A percentile compares a stretch with the other conserved stretches of the same genome.
Evolutionary conservation across 2,888 invertebrate species (phyloP).

Genomic region (Drosophila gaucha): DNA sequence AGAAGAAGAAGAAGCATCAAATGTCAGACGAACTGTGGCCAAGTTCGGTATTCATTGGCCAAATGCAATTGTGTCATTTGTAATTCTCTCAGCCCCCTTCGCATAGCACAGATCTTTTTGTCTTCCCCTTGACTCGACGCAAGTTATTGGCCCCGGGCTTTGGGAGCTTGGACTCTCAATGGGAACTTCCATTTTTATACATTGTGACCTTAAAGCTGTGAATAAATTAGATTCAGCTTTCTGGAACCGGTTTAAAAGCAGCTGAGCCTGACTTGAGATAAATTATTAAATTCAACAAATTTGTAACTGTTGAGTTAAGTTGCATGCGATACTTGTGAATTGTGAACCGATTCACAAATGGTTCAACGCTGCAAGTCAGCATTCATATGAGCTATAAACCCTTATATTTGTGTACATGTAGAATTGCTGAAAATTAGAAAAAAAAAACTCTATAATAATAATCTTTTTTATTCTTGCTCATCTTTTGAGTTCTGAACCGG

Average conservation of each 20-base stretch:
- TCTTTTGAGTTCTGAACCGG: not conserved
- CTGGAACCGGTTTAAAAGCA: not conserved
- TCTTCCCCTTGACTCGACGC: not conserved
- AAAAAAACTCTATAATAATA: too few species aligned
- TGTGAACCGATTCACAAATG: not conserved
- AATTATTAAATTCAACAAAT: too few species aligned
- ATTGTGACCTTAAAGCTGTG: not conserved
- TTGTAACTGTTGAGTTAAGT: too few species aligned
- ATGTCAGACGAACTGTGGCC: conserved; percentile 12
- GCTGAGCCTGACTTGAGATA: too few species aligned
- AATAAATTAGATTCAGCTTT: not conserved
- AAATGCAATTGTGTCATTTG: conserved; percentile 41
- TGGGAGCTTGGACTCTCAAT: conserved; percentile 1
- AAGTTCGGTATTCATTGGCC: conserved; percentile 32
- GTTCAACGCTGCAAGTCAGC: not conserved
- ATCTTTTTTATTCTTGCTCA: not conserved
- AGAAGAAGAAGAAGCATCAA: conserved; percentile 5
- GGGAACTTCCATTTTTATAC: not conserved
- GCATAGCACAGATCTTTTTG: not conserved
- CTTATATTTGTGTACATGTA: too few species aligned
- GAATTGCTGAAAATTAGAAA: too few species aligned
- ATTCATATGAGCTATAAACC: not conserved
- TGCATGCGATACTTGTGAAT: too few species aligned
- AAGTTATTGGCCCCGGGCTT: conserved; percentile 17
- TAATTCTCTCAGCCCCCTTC: conserved; percentile 10